Evolutionary conservation across 2,797 vertebrate genomes (phyloP), one percentile per base, ranked within the genome.

Genomic region (Aplochiton taeniatus): DNA sequence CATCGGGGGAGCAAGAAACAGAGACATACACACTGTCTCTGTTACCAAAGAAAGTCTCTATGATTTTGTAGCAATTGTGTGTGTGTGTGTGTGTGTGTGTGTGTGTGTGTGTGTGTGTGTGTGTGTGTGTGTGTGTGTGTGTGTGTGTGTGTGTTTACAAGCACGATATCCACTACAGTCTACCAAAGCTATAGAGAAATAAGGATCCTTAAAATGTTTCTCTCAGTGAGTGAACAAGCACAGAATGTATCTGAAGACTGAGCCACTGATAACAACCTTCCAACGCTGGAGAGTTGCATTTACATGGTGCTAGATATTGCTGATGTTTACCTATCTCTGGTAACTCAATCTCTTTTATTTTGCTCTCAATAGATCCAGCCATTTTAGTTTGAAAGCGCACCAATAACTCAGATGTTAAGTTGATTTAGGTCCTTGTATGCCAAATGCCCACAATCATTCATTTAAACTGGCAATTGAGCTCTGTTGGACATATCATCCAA

Each of bases 261-360:
- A 69, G 75, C 60, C 20, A 43, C 1, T 75, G 65, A 71, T 63
- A 66, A 56, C 42, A 73, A 9, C 12, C 63, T 70, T 20, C 19
- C 14, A 10, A n/a, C 42, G 9, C 14, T n/a, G n/a, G 31, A 43
- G 41, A 68, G 49, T 4, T 60, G 11, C 4, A 16, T 63, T 70
- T 74, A 43, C 14, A 58, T 17, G 66, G 58, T 64, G 68, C 65
- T 74, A 70, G 63, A 83, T 84, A 31, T 6, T 31, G 31, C 31
- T 6, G 63, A 49, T 14, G 13, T 72, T 71, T 50, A 51, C 69
- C 69, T 86, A 86, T 87, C 31, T 31, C 31, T 31, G 31, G 3
- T 85, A 83, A 83, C 82, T 82, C 53, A 61, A 48, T 55, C 70
- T 66, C 61, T 68, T 56, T n/a, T 41, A 70, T 76, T 77, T 58